phyloP scores from a whole-genome alignment of 2,888 invertebrate species.

The Harpalus rubripes region DNA sequence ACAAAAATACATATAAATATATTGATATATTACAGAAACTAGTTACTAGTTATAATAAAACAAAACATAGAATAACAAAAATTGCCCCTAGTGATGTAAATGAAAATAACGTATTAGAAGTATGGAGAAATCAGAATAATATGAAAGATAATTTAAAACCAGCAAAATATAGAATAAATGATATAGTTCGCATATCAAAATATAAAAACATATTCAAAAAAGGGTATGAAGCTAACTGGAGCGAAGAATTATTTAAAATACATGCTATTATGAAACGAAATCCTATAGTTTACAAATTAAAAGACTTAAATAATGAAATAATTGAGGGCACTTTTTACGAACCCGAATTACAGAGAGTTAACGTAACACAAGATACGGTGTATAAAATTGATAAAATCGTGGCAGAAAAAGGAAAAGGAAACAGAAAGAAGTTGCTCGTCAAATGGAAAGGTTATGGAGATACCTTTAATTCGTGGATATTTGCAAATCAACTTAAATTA shows the following conservation, averaged over 20 bases:
- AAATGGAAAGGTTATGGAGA: slow-evolving; percentile 31
- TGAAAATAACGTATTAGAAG: slow-evolving; percentile 27
- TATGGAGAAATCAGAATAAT: slow-evolving; percentile 28
- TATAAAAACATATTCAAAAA: slow-evolving; percentile 38
- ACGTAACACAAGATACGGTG: slow-evolving; percentile 2
- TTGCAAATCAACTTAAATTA: slow-evolving; percentile 9
- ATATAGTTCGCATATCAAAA: slow-evolving; percentile 48
- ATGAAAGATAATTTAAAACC: slow-evolving; percentile 4
- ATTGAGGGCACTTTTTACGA: slow-evolving; percentile 45
- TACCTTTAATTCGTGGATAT: slow-evolving; percentile 45
- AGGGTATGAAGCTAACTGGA: slow-evolving; percentile 38
- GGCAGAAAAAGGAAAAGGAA: background rate
- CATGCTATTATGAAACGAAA: slow-evolving; percentile 30
- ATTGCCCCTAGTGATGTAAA: slow-evolving; percentile 64
- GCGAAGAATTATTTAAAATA: slow-evolving; percentile 37
- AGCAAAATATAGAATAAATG: slow-evolving; percentile 21
- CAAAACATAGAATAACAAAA: too few species aligned
- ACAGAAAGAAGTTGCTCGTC: slow-evolving; percentile 30
- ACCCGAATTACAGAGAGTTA: slow-evolving; percentile 34
- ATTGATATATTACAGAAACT: too few species aligned
- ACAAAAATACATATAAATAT: too few species aligned
- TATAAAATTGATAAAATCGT: slow-evolving; percentile 55
- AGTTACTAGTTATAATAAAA: too few species aligned
- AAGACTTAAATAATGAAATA: slow-evolving; percentile 31
- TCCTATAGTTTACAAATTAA: slow-evolving; percentile 47